These are phyloP conservation scores for Apis dorsata DNA, from an alignment of 1,140 invertebrate genomes.

Conservation along the genomic window DNA sequence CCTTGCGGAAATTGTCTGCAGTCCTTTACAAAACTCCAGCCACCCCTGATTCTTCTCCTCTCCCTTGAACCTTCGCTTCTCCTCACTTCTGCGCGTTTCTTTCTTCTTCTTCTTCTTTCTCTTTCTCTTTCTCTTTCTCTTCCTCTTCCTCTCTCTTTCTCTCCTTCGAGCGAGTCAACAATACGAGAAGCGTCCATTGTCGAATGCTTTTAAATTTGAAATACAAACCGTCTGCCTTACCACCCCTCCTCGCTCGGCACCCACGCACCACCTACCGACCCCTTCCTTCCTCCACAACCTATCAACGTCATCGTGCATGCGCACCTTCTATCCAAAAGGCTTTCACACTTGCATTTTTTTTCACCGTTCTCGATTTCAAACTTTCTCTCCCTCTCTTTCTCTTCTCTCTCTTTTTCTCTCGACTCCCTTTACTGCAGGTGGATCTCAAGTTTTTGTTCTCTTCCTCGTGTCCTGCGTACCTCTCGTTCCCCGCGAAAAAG, in stretches of 20 bases:
- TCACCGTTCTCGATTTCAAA: conserved; percentile 35
- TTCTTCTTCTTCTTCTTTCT: not conserved
- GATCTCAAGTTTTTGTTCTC: conserved; percentile 17
- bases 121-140: conserved; percentile 12
- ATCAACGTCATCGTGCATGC: conserved; percentile 58
- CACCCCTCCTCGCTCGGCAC: conserved; percentile 1
- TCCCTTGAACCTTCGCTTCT: conserved; percentile 9
- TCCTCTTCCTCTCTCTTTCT: conserved; percentile 47
- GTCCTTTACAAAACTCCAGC: conserved; percentile 66
- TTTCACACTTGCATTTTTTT: conserved; percentile 51
- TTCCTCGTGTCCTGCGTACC: not conserved
- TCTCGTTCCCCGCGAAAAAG: not conserved
- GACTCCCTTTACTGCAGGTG: not conserved
- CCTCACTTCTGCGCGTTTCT: not conserved
- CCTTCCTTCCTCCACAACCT: conserved; percentile 24
- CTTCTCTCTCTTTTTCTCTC: not conserved
- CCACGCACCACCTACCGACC: not conserved
- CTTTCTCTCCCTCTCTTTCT: not conserved
- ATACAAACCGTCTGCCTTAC: conserved; percentile 77
- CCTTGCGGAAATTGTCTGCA: conserved; percentile 68
- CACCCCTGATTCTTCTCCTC: conserved; percentile 50
- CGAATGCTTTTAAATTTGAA: conserved; percentile 80
- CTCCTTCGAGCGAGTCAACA: conserved; percentile 73
- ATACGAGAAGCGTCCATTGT: conserved; percentile 77
- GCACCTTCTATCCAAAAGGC: conserved; percentile 37